Conservation (phyloP, 2,888 invertebrate genomes). For the Macrosiphum euphorbiae region DNA sequence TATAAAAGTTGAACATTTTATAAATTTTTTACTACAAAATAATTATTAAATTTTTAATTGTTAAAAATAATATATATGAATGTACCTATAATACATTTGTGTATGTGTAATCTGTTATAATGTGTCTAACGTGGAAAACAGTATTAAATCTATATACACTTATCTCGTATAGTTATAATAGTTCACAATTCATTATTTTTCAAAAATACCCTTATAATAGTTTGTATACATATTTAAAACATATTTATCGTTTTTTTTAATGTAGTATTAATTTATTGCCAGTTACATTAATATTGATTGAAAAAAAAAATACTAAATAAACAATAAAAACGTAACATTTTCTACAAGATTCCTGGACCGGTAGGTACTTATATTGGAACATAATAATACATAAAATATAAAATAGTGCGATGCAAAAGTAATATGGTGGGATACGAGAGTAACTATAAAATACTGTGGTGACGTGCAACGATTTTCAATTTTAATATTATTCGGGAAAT, state of each 20-base stretch:
- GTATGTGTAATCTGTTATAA: too few species aligned
- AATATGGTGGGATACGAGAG: background rate
- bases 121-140: background rate
- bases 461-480: background rate
- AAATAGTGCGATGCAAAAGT: background rate
- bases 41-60: too few species aligned
- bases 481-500: background rate
- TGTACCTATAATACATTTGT: too few species aligned
- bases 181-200: background rate
- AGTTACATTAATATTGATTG: background rate
- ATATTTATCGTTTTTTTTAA: background rate
- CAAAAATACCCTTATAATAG: background rate
- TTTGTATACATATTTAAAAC: background rate
- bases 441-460: background rate
- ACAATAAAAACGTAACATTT: background rate
- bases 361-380: background rate
- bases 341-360: background rate
- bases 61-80: too few species aligned
- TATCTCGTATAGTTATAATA: background rate
- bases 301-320: background rate
- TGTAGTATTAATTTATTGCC: background rate
- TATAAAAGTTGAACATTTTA: too few species aligned
- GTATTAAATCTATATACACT: background rate
- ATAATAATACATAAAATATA: background rate
- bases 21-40: too few species aligned